Evolutionary conservation across 1,140 invertebrate species (phyloP).

Genomic region (Heliconius congener): DNA sequence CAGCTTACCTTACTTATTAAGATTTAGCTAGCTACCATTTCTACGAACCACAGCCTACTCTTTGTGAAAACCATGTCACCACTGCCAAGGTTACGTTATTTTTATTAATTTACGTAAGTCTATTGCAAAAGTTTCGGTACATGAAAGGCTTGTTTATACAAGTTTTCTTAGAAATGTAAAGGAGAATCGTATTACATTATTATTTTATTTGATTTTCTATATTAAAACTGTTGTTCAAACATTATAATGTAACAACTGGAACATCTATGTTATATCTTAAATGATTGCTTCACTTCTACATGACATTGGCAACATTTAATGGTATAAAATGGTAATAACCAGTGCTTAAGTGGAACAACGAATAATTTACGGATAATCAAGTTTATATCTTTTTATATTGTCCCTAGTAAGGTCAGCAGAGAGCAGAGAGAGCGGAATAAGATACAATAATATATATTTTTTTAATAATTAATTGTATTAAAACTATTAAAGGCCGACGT

Average conservation of each 20-base stretch:
- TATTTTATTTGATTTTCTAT: neutral
- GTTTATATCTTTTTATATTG: no score
- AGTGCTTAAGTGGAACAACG: no score
- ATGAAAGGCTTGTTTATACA: slow-evolving; percentile 42
- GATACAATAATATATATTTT: no score
- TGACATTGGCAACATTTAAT: neutral
- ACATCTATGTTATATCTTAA: neutral
- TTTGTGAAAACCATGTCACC: slow-evolving; percentile 40
- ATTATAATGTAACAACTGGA: neutral
- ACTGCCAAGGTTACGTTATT: slow-evolving; percentile 65
- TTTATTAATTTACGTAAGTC: slow-evolving; percentile 42
- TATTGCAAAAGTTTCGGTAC: slow-evolving; percentile 60
- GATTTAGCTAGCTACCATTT: neutral
- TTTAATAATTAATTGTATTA: no score
- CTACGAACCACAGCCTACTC: slow-evolving; percentile 18
- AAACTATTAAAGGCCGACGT: no score
- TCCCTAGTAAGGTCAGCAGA: no score
- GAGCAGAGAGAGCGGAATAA: no score
- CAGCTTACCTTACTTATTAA: no score
- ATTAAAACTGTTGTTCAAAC: neutral
- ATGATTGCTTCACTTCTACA: neutral
- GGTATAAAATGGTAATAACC: no score
- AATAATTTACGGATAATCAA: no score
- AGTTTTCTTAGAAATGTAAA: slow-evolving; percentile 42
- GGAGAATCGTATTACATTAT: slow-evolving; percentile 35